phyloP scores from a whole-genome alignment of 2,113 vertebrate genomes.

The Oceanites oceanicus region DNA sequence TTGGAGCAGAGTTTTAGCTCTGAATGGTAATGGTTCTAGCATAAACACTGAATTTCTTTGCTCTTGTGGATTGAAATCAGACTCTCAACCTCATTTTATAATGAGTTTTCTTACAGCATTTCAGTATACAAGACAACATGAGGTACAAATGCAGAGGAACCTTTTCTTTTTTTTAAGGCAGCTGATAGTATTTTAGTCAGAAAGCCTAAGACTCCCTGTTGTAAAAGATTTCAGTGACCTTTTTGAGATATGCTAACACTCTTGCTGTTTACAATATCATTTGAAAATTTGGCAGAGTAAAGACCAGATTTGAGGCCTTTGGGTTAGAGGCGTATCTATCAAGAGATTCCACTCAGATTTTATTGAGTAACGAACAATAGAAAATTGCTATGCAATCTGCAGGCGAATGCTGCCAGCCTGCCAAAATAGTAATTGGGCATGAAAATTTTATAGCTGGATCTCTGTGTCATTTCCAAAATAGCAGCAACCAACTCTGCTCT shows the following conservation, averaged over 20 bases:
- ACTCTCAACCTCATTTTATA: background rate
- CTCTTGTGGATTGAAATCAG: background rate
- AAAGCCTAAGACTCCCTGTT: background rate
- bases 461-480: constrained; percentile 18
- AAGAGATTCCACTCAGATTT: constrained; percentile 45
- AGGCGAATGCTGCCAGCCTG: background rate
- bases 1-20: background rate
- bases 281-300: constrained; percentile 22
- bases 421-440: constrained; percentile 60
- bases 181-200: background rate
- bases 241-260: constrained; percentile 6
- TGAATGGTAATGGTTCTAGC: background rate
- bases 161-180: background rate
- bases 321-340: background rate
- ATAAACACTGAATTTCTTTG: background rate
- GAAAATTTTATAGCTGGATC: constrained; percentile 45
- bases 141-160: background rate
- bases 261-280: constrained; percentile 35
- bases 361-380: constrained; percentile 49
- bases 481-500: constrained; percentile 21
- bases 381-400: constrained; percentile 52
- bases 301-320: constrained; percentile 23
- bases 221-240: constrained; percentile 28
- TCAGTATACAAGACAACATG: background rate
- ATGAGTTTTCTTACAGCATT: background rate